A percentile compares a stretch with the other conserved stretches of the same genome.
Evolutionary conservation across 2,797 vertebrate genomes (phyloP).

Genomic region (Eidolon dupreanum): DNA sequence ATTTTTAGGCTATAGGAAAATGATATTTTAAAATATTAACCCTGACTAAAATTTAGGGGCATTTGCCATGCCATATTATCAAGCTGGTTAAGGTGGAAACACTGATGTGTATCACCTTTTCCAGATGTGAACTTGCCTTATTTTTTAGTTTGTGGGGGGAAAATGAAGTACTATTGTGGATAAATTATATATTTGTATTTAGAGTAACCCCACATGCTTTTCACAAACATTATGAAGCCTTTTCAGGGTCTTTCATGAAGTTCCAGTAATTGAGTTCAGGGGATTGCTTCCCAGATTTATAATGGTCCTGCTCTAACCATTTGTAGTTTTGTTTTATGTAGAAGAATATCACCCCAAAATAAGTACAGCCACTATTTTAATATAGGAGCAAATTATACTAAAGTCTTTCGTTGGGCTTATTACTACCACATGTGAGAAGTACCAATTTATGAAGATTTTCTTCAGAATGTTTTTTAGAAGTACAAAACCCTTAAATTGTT

Average conservation of each 20-base stretch:
- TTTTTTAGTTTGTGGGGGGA: slow-evolving; percentile 83
- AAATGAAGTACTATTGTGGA: slow-evolving; percentile 77
- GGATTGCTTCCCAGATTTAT: slow-evolving; percentile 66
- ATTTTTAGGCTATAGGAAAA: slow-evolving; percentile 83
- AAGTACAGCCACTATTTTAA: slow-evolving; percentile 66
- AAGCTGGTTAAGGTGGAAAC: slow-evolving; percentile 76
- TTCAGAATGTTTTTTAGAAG: slow-evolving; percentile 33
- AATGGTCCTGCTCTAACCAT: slow-evolving; percentile 78
- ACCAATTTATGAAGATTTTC: slow-evolving; percentile 49
- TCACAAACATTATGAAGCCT: slow-evolving; percentile 34
- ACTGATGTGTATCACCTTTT: slow-evolving; percentile 82
- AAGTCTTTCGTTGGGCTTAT: slow-evolving; percentile 56
- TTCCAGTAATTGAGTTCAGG: slow-evolving; percentile 78
- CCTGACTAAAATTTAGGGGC: slow-evolving; percentile 42
- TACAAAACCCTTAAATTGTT: neutral
- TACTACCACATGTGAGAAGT: slow-evolving; percentile 26
- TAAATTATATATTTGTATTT: slow-evolving; percentile 87
- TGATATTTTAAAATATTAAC: slow-evolving; percentile 82
- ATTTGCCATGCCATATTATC: slow-evolving; percentile 75
- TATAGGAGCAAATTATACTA: slow-evolving; percentile 56
- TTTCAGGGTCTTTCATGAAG: slow-evolving; percentile 73
- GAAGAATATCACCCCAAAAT: slow-evolving; percentile 65
- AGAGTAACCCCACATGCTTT: slow-evolving; percentile 77
- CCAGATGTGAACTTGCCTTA: slow-evolving; percentile 86
- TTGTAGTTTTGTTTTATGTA: slow-evolving; percentile 77